These are phyloP conservation scores for Brienomyrus longianalis DNA, from an alignment of 2,113 vertebrate genomes.

Conservation along the genomic window DNA sequence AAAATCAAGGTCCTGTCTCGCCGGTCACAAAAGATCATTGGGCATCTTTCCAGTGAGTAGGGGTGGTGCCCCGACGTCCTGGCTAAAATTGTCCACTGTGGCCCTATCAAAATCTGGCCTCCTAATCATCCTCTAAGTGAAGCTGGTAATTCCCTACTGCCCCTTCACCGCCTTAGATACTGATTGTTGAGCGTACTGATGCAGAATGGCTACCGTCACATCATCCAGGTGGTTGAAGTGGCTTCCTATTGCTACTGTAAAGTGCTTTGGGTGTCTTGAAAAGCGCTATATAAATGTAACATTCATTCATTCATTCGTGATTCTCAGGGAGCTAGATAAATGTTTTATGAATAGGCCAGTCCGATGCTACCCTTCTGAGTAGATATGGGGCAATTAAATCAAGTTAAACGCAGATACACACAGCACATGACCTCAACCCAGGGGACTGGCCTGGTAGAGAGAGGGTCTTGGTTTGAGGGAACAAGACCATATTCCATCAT, in stretches of 20 bases:
- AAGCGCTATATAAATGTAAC: not conserved
- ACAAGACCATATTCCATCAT: not conserved
- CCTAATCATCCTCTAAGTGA: not conserved
- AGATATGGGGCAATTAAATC: not conserved
- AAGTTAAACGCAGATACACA: not conserved
- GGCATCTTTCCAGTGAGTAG: not conserved
- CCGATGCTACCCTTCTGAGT: not conserved
- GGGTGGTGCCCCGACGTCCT: not conserved
- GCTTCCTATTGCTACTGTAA: too few relatives aligned
- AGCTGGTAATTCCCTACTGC: not conserved
- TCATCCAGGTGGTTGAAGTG: too few relatives aligned
- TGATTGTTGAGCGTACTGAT: too few relatives aligned
- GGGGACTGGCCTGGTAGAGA: not conserved
- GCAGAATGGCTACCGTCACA: too few relatives aligned
- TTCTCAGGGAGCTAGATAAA: not conserved
- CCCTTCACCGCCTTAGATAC: not conserved
- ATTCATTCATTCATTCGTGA: not conserved
- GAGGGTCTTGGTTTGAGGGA: not conserved
- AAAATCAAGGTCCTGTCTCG: not conserved
- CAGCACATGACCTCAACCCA: not conserved
- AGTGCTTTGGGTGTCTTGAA: too few relatives aligned
- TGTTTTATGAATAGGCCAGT: not conserved
- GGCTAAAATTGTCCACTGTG: not conserved
- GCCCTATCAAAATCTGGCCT: not conserved
- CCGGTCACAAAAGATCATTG: not conserved